Base-by-base conservation (phyloP, 2,888 invertebrate species). In the Thyatira batis region DNA sequence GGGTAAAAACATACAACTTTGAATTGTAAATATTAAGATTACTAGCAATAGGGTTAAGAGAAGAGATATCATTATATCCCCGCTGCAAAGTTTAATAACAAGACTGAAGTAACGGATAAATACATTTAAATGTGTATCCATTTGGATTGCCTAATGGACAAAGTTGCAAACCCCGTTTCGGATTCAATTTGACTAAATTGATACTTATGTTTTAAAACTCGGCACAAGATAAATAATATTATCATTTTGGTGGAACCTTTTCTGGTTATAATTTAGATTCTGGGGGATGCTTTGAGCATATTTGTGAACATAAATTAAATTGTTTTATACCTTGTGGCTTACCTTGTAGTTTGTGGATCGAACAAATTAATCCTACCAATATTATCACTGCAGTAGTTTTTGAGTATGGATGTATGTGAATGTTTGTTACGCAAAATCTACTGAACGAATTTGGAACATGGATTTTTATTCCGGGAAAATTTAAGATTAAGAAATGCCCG, bases 91-190 rank as follows among this genome's bases (percentile, higher is more conserved):
- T 68, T 61, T 53, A 5, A 60, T 56, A 59, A 46, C 30, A 50
- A 51, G 50, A 60, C 60, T 55, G 53, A 55, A 51, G 44, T 57
- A 57, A 46, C 33, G 50, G 45, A 61, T 60, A 67, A 61, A 67
- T 61, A 63, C 44, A 63, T 60, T 65, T 57, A 60, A 59, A 65
- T 67, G 50, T 52, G 57, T 58, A 55, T 54, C 58, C 52, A 51
- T 59, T 55, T 48, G 60, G 54, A 62, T 60, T 54, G 57, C 45
- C 52, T 64, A 69, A 68, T 69, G 67, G 65, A 56, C 54, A 59
- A 68, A 69, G 65, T 69, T 69, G 45, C 56, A 48, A 50, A 59
- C 50, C 57, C 61, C 45, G 58, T 58, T 62, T 54, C 53, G 51
- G 57, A 61, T 61, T 52, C 58, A 58, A 58, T 66, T 67, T 60